phyloP scores from a whole-genome alignment of 1,140 invertebrate species.

The Bombus waltoni region DNA sequence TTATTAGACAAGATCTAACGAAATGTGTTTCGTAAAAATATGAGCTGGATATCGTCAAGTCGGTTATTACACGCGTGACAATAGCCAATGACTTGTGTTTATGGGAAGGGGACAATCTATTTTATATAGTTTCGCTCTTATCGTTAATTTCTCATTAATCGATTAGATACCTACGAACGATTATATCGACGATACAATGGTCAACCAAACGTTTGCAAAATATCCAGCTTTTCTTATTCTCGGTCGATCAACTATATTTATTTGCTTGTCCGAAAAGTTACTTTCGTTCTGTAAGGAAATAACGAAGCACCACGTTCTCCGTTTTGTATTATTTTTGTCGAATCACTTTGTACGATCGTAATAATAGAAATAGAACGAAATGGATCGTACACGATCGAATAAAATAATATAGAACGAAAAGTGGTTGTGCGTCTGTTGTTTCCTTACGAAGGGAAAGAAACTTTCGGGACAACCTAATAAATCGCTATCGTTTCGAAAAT shows the following conservation, averaged over 20 bases:
- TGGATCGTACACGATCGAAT: too few relatives aligned
- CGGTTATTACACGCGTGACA: background rate
- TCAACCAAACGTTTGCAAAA: background rate
- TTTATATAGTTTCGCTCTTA: background rate
- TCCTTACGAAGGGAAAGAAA: too few relatives aligned
- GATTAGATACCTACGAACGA: constrained; percentile 9
- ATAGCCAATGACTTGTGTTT: background rate
- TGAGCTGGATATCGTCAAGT: too few relatives aligned
- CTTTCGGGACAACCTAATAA: too few relatives aligned
- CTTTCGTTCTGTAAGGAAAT: too few relatives aligned
- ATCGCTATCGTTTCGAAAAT: background rate
- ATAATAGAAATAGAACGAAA: too few relatives aligned
- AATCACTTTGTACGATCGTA: too few relatives aligned
- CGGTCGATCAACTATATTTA: background rate
- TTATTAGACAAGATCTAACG: background rate
- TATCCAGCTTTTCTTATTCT: background rate
- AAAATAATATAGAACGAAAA: too few relatives aligned
- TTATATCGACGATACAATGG: background rate
- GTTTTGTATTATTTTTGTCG: too few relatives aligned
- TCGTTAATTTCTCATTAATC: constrained; percentile 4
- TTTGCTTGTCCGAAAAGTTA: too few relatives aligned
- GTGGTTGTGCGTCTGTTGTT: too few relatives aligned
- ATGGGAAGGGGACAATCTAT: background rate
- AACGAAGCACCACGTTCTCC: too few relatives aligned
- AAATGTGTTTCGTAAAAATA: background rate